phyloP scores from a whole-genome alignment of 2,797 vertebrate species.

The Sylvilagus floridanus region DNA sequence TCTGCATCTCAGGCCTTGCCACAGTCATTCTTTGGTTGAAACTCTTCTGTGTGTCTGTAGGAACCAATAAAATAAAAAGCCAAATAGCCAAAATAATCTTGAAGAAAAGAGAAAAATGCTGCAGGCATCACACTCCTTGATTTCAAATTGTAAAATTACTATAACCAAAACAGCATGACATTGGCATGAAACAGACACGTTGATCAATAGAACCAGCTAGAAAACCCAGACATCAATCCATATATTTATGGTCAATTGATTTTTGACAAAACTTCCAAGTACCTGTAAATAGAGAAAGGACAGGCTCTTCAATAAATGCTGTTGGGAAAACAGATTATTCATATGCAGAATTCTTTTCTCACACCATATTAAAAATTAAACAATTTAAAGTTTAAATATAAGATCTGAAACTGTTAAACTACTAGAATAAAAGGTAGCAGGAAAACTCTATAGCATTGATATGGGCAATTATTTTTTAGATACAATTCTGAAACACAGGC shows the following conservation, averaged over 20 bases:
- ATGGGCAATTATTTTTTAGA: background rate
- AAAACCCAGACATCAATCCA: background rate
- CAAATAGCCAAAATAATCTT: background rate
- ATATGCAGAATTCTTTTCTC: background rate
- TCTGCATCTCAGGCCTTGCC: background rate
- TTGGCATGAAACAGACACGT: background rate
- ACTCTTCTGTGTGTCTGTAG: background rate
- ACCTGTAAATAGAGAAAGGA: background rate
- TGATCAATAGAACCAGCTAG: background rate
- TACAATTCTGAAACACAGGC: background rate
- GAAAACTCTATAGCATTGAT: background rate
- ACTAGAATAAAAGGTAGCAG: background rate
- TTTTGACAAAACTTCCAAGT: background rate
- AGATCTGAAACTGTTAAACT: background rate
- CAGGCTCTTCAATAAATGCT: background rate
- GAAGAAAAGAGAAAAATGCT: background rate
- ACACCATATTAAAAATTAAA: background rate
- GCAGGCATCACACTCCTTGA: background rate
- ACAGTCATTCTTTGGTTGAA: background rate
- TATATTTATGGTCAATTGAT: background rate
- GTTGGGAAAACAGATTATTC: background rate
- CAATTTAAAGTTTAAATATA: background rate
- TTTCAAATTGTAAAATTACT: background rate
- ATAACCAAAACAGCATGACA: background rate
- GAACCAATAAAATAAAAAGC: background rate